These are phyloP conservation scores for fruit fly (Drosophila melanogaster) DNA, from an alignment of 1,140 invertebrate genomes.

Conservation along the genomic window Release_6_plus_ISO1_MT NT_033777.3:30693001-30693500, in stretches of 20 bases:
- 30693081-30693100: constrained; percentile 52
- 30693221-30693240: not conserved
- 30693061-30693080: constrained; percentile 80
- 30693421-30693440: constrained; percentile 85
- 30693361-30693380: constrained; percentile 73
- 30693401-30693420: constrained; percentile 84
- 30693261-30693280: constrained; percentile 24
- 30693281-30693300: constrained; percentile 70
- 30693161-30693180: constrained; percentile 57
- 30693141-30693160: constrained; percentile 43
- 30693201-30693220: constrained; percentile 19
- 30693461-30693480: constrained; percentile 68
- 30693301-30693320: constrained; percentile 83
- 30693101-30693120: constrained; percentile 40
- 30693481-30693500: constrained; percentile 3
- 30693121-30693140: constrained; percentile 35
- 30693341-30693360: constrained; percentile 84
- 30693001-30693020: constrained; percentile 53
- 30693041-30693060: constrained; percentile 80
- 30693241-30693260: not conserved
- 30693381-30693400: constrained; percentile 25
- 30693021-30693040: constrained; percentile 65
- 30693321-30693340: constrained; percentile 84
- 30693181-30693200: constrained; percentile 65
- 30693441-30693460: constrained; percentile 85